Evolutionary conservation across 1,140 invertebrate species (phyloP), one percentile per base, ranked within the genome.

Genomic region (Drosophila funebris): DNA sequence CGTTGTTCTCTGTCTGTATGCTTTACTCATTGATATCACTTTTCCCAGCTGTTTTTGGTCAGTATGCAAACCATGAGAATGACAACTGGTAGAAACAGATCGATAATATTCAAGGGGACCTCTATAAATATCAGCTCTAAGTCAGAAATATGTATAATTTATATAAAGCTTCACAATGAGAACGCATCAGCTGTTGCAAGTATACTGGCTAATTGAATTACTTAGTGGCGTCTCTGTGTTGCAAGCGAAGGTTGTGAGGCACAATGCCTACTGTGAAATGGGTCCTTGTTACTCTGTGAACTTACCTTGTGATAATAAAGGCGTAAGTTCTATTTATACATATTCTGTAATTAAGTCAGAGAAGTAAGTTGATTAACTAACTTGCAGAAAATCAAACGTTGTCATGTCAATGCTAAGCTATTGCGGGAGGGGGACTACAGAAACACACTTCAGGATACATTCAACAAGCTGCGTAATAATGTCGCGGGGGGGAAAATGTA

Each of bases 381-480:
- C 6, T 8, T 13, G 33, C 29, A 11, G 27, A 16, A 50, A 14
- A 5, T 36, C 4, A 31, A 9, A 0, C 14, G 8, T 1, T 80
- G 76, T 24, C 29, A 13, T 5, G 14, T 4, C 0, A 2, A 7
- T 5, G 8, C 33, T 5, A 11, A 4, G 1, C 1, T 67, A 4
- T 0, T 77, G 5, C 13, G 43, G 0, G 54, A 67, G 18, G 0
- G 0, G 0, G 29, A 41, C 3, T 67, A 41, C 1, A 62, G 5
- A 7, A 8, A 14, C 0, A 0, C n/a, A 0, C 11, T 82, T 3
- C 16, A 33, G 1, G 1, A 41, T 2, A 0, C 4, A 0, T 60
- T 81, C 0, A 82, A 82, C 43, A 39, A 8, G 0, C 5, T 81
- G 11, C 69, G 78, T 0, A 70, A 74, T 20, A 14, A 52, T 1